Base-by-base conservation (phyloP, 2,113 vertebrate species). In the Albula glossodonta region DNA sequence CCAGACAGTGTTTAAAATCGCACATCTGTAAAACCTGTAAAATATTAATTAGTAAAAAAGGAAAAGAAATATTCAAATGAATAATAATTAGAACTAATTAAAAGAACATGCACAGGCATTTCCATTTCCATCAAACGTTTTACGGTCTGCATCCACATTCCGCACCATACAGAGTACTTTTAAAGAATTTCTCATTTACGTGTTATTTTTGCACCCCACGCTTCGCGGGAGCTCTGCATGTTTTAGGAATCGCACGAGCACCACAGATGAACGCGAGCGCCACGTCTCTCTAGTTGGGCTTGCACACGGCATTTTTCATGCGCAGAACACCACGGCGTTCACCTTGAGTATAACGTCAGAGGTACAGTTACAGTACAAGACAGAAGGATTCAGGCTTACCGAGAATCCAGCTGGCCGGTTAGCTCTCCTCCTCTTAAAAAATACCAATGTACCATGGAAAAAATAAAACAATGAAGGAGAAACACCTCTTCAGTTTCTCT, bases 301-400 rank as follows among this genome's bases (percentile, higher is more conserved):
- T 70, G 56, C 19, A 17, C 22, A 31, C 85, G 41, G 48, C 83
- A 80, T 90, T 84, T 79, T 85, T 52, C 82, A 78, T 88, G 83
- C 83, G 84, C 85, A 60, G 79, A 84, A 78, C 87, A 81, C 83
- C 80, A 88, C 74, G 6, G 86, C 7, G 87, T 93, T 94, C 93
- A 94, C 94, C 94, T 95, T 94, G 92, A 95, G 91, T 91, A 86
- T 93, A 92, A 92, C 86, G 80, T 90, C 78, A 88, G 88, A 91
- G 92, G 90, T 90, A 89, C 88, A 89, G 89, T 91, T 93, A 91
- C 91, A 91, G 91, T 83, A 74, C 51, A 83, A 88, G 87, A 84
- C 70, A 86, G 77, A 86, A n/a, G 77, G 82, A 91, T 84, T 91
- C 91, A 88, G 86, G 91, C 94, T 94, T 94, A 94, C 93, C 94